Base-by-base conservation (phyloP, 2,797 vertebrate genomes). In the Cuniculus paca region DNA sequence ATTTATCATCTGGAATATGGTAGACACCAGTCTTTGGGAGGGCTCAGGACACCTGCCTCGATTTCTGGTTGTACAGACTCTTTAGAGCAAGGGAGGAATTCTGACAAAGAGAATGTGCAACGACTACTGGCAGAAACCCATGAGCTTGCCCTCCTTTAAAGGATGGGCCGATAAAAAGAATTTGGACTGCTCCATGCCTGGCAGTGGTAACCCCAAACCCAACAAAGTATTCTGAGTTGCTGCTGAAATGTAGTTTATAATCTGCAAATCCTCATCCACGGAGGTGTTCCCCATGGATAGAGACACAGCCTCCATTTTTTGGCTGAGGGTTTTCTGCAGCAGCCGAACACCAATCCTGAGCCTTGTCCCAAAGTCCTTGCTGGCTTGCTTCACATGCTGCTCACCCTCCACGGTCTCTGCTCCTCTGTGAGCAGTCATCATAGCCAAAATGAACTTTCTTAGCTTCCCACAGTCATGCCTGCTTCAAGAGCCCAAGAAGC, bases 1-100 rank as follows among this genome's bases (percentile, higher is more conserved):
- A 22, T 88, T 91, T 54, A 60, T 77, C 31, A 78, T 65, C 58
- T 89, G 61, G 61, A 78, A n/a, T 45, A 92, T 80, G 87, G 82
- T 84, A 84, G 74, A 60, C 34, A 61, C 42, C 20, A 26, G 13
- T 42, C 24, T 48, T 63, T 75, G 50, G 20, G 39, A 90, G 20
- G 68, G 36, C 9, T 68, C 63, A 80, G 60, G 60, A 78, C 42
- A 95, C 80, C 19, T 8, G 48, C 22, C 61, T 63, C 48, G 28
- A 54, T 90, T 80, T 70, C 81, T 86, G 28, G 14, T 68, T 77
- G 26, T 60, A 39, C 68, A 92, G 72, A 45, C 58, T 54, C 61
- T n/a, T 81, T 22, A 72, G 72, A 70, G 22, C 31, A 39, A 77
- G 52, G 68, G 92, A 92, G 61, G 74, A 61, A 36, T 26, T 56